These are phyloP conservation scores for Ophiodon elongatus DNA, from an alignment of 2,113 vertebrate genomes.

Conservation along the genomic window DNA sequence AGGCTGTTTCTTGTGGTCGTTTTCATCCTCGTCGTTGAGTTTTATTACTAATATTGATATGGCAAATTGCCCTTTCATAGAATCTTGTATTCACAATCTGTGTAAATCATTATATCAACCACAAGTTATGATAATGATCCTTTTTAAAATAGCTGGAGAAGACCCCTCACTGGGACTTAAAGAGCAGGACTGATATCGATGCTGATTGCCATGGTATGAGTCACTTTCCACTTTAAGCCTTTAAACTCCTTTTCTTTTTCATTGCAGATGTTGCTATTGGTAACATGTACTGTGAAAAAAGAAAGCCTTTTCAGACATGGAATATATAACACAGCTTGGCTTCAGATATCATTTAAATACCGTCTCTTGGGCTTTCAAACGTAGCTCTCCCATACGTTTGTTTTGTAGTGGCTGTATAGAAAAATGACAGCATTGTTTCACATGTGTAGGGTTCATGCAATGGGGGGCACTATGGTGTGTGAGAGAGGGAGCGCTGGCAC, in stretches of 20 bases:
- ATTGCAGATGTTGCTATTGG: slow-evolving; percentile 8
- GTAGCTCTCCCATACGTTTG: neutral
- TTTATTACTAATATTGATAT: slow-evolving; percentile 16
- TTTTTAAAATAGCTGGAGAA: neutral
- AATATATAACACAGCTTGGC: neutral
- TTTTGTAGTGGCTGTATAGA: neutral
- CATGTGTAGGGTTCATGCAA: neutral
- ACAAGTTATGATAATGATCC: slow-evolving; percentile 6
- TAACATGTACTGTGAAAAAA: neutral
- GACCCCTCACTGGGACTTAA: neutral
- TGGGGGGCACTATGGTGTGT: neutral
- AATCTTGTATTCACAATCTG: slow-evolving; percentile 12
- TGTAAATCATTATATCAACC: slow-evolving; percentile 12
- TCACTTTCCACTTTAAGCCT: neutral
- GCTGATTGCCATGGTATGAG: neutral
- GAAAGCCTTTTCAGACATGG: neutral
- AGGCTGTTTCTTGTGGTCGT: neutral
- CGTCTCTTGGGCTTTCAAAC: neutral
- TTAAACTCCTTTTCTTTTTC: neutral
- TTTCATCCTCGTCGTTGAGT: neutral
- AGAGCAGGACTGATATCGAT: neutral
- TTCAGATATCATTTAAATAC: neutral
- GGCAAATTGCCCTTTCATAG: neutral
- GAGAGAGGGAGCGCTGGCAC: neutral
- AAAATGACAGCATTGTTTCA: neutral